Percentiles rank a stretch among this genome's conserved stretches.
phyloP scores from a whole-genome alignment of 1,140 invertebrate genomes.

The Heterodera carotae region DNA sequence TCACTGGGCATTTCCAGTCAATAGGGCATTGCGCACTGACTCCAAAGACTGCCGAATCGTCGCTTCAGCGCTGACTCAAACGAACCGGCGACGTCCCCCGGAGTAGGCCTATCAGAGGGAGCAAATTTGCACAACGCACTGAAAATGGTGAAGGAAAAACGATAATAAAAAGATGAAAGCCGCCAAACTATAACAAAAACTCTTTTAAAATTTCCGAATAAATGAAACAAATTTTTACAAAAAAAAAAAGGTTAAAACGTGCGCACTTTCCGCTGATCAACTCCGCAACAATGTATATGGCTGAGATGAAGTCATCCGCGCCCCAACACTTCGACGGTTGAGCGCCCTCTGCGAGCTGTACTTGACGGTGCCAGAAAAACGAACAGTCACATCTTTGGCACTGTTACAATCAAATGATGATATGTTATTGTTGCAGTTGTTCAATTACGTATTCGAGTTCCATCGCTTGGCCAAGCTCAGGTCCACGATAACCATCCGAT shows the following conservation, averaged over 20 bases:
- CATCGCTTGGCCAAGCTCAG: conserved; percentile 14
- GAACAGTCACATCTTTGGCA: neutral
- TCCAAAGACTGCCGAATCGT: neutral
- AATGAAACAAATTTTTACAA: neutral
- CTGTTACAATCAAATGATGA: neutral
- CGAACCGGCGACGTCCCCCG: neutral
- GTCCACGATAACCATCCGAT: conserved; percentile 19
- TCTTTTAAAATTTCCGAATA: conserved; percentile 20
- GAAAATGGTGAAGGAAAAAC: neutral
- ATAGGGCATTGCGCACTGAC: neutral
- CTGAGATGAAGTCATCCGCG: conserved; percentile 36
- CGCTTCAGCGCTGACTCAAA: neutral
- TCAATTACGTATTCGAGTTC: neutral
- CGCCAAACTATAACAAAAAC: neutral
- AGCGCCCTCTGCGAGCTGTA: conserved; percentile 31
- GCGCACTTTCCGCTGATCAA: conserved; percentile 36
- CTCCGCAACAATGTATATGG: conserved; percentile 30
- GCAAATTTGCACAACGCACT: neutral
- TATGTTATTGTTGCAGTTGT: neutral
- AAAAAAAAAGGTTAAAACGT: too few relatives aligned
- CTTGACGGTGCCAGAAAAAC: conserved; percentile 15
- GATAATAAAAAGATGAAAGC: neutral
- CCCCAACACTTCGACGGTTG: conserved; percentile 16
- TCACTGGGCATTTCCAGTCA: neutral
- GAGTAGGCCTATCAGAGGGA: neutral